Base-by-base conservation (phyloP, 2,888 invertebrate species). In the Helleia helle region DNA sequence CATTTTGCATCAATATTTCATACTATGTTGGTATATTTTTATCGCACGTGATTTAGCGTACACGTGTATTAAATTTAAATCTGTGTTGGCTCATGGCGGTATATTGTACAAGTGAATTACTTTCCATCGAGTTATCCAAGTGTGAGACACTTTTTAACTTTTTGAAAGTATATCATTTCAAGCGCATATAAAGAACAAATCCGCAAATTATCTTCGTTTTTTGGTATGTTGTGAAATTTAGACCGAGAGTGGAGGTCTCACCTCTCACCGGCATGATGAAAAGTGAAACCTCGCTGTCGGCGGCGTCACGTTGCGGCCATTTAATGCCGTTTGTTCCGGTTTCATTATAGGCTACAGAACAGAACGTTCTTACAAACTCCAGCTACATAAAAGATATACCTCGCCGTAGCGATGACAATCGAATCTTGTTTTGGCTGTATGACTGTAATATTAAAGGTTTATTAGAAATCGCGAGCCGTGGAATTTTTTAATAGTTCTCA, bases 241-340 rank as follows among this genome's bases (percentile, higher is more conserved):
- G 76, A 71, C 65, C 66, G 65, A 63, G 63, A 61, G 64, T 59
- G 63, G 73, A 74, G 79, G 75, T 53, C 52, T 54, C 50, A 46
- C 83, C 83, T 83, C 83, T 83, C 79, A 79, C 83, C 65, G 65
- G 62, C 51, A 71, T 66, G 75, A 80, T 77, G 79, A 73, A 84
- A 84, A 84, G 83, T 81, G 83, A 84, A 84, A 84, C 80, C 65
- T 62, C 68, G 69, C 58, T 60, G 69, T 63, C 68, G 63, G 63
- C 70, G 65, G 62, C 74, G 71, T 73, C 74, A 74, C 75, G 75
- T 72, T 59, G 56, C 60, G 55, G 52, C 62, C 64, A 64, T 69
- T 74, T 67, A 66, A 67, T 65, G 65, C 60, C 58, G 63, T 72
- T 76, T 70, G 75, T 83, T 81, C 74, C 76, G 81, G 77, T 72